Evolutionary conservation across 35 echinoderm and acorn worm species (phyloP).

Genomic region (Hemicentrotus pulcherrimus): DNA sequence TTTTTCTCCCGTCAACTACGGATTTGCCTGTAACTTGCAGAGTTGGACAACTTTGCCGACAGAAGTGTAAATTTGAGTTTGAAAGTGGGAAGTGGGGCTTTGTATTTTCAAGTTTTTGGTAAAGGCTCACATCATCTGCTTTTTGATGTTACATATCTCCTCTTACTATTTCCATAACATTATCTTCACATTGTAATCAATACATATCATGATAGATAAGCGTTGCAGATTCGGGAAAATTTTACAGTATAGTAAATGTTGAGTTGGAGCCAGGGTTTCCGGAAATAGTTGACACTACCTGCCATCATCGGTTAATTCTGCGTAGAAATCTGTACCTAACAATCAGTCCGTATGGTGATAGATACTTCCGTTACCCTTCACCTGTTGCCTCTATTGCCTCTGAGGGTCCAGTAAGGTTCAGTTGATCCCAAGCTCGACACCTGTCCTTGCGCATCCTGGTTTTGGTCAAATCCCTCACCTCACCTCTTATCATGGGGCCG

Average conservation of each 20-base stretch:
- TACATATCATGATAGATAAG: too few species aligned
- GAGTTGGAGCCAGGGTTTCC: too few species aligned
- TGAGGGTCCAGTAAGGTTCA: constrained; percentile 27
- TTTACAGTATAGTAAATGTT: too few species aligned
- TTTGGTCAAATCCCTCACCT: too few species aligned
- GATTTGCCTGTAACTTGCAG: neutral
- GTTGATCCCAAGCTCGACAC: neutral
- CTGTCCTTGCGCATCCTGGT: neutral
- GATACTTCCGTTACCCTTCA: constrained; percentile 59
- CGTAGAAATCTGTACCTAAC: neutral
- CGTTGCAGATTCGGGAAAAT: too few species aligned
- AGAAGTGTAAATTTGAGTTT: neutral
- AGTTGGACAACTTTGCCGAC: neutral
- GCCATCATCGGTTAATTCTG: too few species aligned
- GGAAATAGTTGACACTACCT: too few species aligned
- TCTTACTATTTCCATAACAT: too few species aligned
- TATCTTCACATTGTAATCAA: too few species aligned
- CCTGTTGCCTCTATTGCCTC: constrained; percentile 52
- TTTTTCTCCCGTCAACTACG: too few species aligned
- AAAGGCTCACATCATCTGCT: neutral
- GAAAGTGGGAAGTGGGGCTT: neutral
- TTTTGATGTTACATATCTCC: neutral
- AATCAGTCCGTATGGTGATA: neutral
- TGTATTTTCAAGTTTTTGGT: neutral
- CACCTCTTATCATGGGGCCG: too few species aligned